A percentile compares a stretch with the other conserved stretches of the same genome.
Evolutionary conservation across 2,797 vertebrate species (phyloP).

Genomic region (Anisognathus igniventris): DNA sequence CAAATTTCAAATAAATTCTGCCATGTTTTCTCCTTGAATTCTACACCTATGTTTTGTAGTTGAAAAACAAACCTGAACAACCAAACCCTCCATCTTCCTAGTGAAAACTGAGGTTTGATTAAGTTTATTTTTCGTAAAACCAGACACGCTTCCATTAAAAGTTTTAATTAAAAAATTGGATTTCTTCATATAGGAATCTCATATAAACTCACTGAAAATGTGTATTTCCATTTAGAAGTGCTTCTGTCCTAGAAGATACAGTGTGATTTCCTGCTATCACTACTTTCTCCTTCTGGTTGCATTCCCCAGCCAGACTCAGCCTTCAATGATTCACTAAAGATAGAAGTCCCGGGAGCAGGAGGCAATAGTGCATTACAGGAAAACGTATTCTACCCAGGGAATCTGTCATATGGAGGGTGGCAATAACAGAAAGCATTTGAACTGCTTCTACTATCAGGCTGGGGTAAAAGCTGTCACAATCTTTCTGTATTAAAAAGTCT

Average conservation of each 20-base stretch:
- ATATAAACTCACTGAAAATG: not conserved
- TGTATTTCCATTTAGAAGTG: not conserved
- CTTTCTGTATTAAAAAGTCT: not conserved
- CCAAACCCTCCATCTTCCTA: not conserved
- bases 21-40: not conserved
- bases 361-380: not conserved
- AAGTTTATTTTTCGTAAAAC: not conserved
- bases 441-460: not conserved
- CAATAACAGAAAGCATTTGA: not conserved
- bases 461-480: not conserved
- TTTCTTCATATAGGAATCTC: not conserved
- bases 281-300: not conserved
- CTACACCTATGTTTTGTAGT: not conserved
- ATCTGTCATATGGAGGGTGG: not conserved
- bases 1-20: not conserved
- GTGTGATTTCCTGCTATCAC: not conserved
- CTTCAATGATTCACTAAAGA: not conserved
- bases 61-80: not conserved
- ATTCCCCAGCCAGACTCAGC: not conserved
- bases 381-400: not conserved
- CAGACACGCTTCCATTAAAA: fast-evolving
- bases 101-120: not conserved
- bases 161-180: not conserved
- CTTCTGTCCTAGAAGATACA: not conserved
- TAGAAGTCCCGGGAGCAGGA: not conserved